A percentile compares a stretch with the other conserved stretches of the same genome.
Evolutionary conservation across 2,888 invertebrate species (phyloP).

Genomic region (Calameuta idolon): DNA sequence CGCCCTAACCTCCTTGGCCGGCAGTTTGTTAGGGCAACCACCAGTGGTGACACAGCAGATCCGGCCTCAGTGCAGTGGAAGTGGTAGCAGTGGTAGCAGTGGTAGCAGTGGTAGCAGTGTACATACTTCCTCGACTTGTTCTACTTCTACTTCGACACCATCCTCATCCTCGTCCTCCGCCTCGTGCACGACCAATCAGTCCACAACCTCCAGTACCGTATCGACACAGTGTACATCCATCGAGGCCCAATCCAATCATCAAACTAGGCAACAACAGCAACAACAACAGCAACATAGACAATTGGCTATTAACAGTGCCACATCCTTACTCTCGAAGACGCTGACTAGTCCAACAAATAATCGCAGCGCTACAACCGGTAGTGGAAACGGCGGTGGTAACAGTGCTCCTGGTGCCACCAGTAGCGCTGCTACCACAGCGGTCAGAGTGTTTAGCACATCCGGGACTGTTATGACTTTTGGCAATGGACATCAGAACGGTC

Average conservation of each 20-base stretch:
- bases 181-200: constrained; percentile 34
- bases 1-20: constrained; percentile 49
- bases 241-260: constrained; percentile 46
- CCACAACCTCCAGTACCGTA: constrained; percentile 40
- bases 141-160: constrained; percentile 24
- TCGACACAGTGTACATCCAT: constrained; percentile 44
- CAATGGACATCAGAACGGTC: constrained; percentile 63
- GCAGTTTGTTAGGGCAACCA: constrained; percentile 47
- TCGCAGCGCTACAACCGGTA: constrained; percentile 44
- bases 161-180: constrained; percentile 23
- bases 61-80: constrained; percentile 51
- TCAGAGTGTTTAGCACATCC: constrained; percentile 16
- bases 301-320: constrained; percentile 39
- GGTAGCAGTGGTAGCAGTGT: constrained; percentile 46
- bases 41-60: constrained; percentile 40
- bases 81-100: constrained; percentile 46
- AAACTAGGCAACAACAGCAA: constrained; percentile 40
- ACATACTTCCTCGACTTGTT: constrained; percentile 36
- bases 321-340: constrained; percentile 62
- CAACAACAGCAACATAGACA: constrained; percentile 49
- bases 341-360: constrained; percentile 63
- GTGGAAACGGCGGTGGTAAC: constrained; percentile 33
- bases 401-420: constrained; percentile 41
- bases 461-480: constrained; percentile 54
- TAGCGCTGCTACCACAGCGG: constrained; percentile 12